Conservation (phyloP, 2,113 vertebrate species). For the Epinephelus fuscoguttatus region DNA sequence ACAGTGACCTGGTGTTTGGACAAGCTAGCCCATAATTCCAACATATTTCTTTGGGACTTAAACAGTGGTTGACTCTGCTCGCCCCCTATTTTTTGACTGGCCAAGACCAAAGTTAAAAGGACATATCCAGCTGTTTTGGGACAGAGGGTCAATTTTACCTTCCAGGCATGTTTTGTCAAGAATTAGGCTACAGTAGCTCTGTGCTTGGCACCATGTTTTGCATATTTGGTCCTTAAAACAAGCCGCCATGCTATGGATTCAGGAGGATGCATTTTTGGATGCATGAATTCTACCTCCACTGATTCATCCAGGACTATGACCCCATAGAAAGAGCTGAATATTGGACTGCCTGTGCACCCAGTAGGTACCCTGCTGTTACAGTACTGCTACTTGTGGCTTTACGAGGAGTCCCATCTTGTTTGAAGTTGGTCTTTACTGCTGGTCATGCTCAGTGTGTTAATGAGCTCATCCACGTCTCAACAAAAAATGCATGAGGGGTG, state of each 20-base stretch:
- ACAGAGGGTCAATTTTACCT: slow-evolving; percentile 70
- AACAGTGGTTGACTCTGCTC: slow-evolving; percentile 64
- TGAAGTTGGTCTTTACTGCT: slow-evolving; percentile 62
- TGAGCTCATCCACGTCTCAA: slow-evolving; percentile 54
- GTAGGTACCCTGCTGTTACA: slow-evolving; percentile 21
- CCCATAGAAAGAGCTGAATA: slow-evolving; percentile 2
- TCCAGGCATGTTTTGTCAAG: slow-evolving; percentile 68
- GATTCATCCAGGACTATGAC: not conserved
- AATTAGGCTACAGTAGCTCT: slow-evolving; percentile 1
- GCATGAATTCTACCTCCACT: not conserved
- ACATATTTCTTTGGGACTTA: slow-evolving; percentile 64
- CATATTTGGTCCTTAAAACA: slow-evolving; percentile 9
- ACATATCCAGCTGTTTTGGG: slow-evolving; percentile 78
- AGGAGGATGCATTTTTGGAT: not conserved
- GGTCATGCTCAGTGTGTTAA: slow-evolving; percentile 46
- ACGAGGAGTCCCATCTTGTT: slow-evolving; percentile 60
- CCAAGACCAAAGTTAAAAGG: slow-evolving; percentile 62
- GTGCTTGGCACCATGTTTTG: not conserved
- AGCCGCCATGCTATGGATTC: not conserved
- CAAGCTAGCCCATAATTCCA: slow-evolving; percentile 62
- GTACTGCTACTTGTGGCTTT: slow-evolving; percentile 40
- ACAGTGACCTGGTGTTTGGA: slow-evolving; percentile 34
- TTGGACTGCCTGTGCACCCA: slow-evolving; percentile 14
- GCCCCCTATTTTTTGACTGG: slow-evolving; percentile 56
- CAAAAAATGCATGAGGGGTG: slow-evolving; percentile 45